Conservation (phyloP, 2,888 invertebrate genomes). For the Phorcus lineatus region DNA sequence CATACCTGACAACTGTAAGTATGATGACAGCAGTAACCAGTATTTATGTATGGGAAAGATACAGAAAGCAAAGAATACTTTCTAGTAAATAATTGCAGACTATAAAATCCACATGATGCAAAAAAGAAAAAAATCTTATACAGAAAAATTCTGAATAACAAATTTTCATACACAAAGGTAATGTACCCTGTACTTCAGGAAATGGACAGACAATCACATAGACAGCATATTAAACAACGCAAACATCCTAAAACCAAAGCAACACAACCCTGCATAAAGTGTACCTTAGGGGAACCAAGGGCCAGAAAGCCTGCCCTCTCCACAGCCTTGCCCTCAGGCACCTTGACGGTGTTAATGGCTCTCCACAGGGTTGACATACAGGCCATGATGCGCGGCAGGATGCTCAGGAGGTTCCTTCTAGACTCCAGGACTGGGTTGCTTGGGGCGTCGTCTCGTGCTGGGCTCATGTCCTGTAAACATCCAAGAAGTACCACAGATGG, state of each 20-base stretch:
- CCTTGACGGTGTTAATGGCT: slow-evolving; percentile 77
- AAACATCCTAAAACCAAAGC: background rate
- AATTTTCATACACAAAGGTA: too few relatives aligned
- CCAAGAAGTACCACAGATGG: background rate
- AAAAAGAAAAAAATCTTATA: too few relatives aligned
- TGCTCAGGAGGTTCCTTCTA: slow-evolving; percentile 85
- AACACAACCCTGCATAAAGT: background rate
- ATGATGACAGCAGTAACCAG: background rate
- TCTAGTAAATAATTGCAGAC: too few relatives aligned
- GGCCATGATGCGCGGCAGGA: slow-evolving; percentile 87
- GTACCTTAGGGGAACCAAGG: slow-evolving; percentile 78
- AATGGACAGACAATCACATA: too few relatives aligned
- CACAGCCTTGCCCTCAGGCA: slow-evolving; percentile 59
- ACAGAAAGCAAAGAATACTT: too few relatives aligned
- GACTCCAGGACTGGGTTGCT: slow-evolving; percentile 79
- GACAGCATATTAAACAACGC: too few relatives aligned
- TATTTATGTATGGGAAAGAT: too few relatives aligned
- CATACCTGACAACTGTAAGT: background rate
- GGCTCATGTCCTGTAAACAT: slow-evolving; percentile 66
- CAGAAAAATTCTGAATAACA: too few relatives aligned
- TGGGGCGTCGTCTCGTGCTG: slow-evolving; percentile 61
- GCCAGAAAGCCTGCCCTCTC: slow-evolving; percentile 67
- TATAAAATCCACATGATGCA: too few relatives aligned
- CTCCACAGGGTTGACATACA: slow-evolving; percentile 89
- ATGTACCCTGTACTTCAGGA: too few relatives aligned